These are phyloP conservation scores for Athetis lepigone DNA, from an alignment of 2,888 invertebrate species.

Conservation along the genomic window DNA sequence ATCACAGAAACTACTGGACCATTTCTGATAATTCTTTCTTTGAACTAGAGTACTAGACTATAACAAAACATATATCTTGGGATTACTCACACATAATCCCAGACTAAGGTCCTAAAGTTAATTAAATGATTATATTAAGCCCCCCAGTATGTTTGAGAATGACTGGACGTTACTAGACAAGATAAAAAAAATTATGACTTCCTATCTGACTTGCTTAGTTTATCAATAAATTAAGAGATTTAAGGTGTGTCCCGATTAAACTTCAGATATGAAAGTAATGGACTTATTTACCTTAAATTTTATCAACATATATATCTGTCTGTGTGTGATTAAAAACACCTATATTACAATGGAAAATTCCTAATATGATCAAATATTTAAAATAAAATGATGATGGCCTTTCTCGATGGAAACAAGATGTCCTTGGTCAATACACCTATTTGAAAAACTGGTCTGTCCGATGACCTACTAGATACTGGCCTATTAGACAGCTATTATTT, in stretches of 20 bases:
- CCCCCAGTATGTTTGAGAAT: not conserved
- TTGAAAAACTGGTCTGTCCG: not conserved
- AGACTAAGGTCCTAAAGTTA: too few species aligned
- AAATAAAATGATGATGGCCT: not conserved
- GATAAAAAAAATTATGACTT: constrained; percentile 22
- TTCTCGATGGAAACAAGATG: not conserved
- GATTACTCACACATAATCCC: too few species aligned
- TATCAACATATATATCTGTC: not conserved
- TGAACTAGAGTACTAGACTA: too few species aligned
- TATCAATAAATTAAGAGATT: constrained; percentile 15
- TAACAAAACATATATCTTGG: too few species aligned
- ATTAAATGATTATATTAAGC: not conserved
- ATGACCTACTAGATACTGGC: constrained; percentile 5
- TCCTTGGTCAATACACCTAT: not conserved
- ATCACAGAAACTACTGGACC: too few species aligned
- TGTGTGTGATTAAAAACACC: too few species aligned
- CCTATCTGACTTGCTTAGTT: not conserved
- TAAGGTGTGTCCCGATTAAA: not conserved
- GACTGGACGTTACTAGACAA: not conserved
- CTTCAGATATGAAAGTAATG: not conserved
- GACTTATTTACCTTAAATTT: not conserved
- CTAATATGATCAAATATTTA: too few species aligned
- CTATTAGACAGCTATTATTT: not conserved
- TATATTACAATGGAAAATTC: too few species aligned
- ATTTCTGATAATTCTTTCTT: too few species aligned